Evolutionary conservation across 2,888 invertebrate species (phyloP).

Genomic region (Brachypalpus laphriformis): DNA sequence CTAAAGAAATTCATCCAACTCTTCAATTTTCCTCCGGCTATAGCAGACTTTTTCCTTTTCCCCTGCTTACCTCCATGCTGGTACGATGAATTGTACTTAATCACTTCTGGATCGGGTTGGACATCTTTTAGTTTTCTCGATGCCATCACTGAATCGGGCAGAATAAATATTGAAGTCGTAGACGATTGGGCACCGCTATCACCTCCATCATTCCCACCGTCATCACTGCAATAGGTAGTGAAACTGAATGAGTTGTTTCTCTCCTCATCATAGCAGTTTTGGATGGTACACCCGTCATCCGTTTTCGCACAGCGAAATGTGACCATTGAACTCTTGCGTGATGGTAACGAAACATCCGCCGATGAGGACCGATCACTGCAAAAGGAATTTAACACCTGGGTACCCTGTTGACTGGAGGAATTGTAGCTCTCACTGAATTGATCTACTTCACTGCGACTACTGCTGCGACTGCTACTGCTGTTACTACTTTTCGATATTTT

Average conservation of each 20-base stretch:
- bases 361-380: constrained; percentile 79
- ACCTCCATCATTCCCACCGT: constrained; percentile 31
- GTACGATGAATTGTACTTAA: constrained; percentile 78
- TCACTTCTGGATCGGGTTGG: constrained; percentile 80
- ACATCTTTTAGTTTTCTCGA: constrained; percentile 80
- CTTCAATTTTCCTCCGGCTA: constrained; percentile 74
- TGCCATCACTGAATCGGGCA: constrained; percentile 78
- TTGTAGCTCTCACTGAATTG: constrained; percentile 70
- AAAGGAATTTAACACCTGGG: constrained; percentile 75
- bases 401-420: constrained; percentile 58
- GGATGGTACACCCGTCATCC: constrained; percentile 17
- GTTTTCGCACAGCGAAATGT: constrained; percentile 78
- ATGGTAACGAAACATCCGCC: constrained; percentile 77
- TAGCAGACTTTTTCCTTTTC: constrained; percentile 58
- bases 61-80: constrained; percentile 43
- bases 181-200: constrained; percentile 29
- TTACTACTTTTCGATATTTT: constrained; percentile 54
- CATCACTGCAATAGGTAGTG: constrained; percentile 49
- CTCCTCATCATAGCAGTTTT: constrained; percentile 69
- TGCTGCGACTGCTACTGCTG: constrained; percentile 52
- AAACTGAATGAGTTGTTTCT: constrained; percentile 71
- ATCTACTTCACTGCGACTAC: constrained; percentile 63
- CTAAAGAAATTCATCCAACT: constrained; percentile 75
- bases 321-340: constrained; percentile 81
- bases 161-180: constrained; percentile 63